Conservation (phyloP, 2,888 invertebrate genomes). For the Stenolophus ochropezus region DNA sequence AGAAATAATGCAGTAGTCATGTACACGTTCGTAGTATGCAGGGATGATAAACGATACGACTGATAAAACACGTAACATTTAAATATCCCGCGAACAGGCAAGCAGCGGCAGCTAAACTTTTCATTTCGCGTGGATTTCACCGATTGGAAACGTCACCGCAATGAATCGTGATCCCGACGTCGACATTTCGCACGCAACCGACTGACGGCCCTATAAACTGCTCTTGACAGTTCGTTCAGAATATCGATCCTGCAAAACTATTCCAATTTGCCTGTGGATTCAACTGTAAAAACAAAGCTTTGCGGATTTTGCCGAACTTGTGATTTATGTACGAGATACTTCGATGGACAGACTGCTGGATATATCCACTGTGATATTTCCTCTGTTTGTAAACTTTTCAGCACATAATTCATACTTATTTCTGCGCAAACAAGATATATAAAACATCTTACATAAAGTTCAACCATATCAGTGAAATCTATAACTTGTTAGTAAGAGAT, state of each 20-base stretch:
- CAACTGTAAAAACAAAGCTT: constrained; percentile 41
- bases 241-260: constrained; percentile 29
- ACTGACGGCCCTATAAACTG: constrained; percentile 43
- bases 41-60: neutral
- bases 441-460: no score
- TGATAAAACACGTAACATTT: neutral
- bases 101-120: neutral
- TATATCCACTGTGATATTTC: neutral
- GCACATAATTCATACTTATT: neutral
- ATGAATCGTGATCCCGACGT: constrained; percentile 24
- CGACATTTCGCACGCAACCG: constrained; percentile 34
- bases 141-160: constrained; percentile 42
- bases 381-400: neutral
- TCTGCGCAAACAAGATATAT: neutral
- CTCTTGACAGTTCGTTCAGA: constrained; percentile 44
- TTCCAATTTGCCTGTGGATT: constrained; percentile 41
- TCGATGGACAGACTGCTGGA: neutral
- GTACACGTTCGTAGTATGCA: neutral
- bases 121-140: constrained; percentile 28
- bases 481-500: no score
- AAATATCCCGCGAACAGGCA: neutral
- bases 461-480: no score
- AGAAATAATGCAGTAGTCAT: neutral
- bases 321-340: constrained; percentile 16
- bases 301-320: constrained; percentile 34